These are phyloP conservation scores for Conopomorpha cramerella DNA, from an alignment of 1,140 invertebrate genomes.

Conservation along the genomic window DNA sequence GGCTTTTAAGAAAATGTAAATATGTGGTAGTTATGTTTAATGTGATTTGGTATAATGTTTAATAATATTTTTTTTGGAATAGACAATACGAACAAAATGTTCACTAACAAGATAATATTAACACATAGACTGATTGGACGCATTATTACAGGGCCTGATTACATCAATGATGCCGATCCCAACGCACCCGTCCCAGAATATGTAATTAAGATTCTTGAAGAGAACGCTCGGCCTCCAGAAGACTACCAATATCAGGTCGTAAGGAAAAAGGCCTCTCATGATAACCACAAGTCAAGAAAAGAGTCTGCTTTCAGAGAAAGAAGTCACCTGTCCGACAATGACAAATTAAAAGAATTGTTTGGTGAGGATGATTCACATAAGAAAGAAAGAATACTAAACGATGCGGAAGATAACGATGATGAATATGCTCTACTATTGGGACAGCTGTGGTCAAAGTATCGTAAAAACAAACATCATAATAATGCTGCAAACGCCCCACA, in stretches of 20 bases:
- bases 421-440: conserved; percentile 62
- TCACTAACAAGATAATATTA: too few species aligned
- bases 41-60: not conserved
- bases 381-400: too few species aligned
- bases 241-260: conserved; percentile 44
- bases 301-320: conserved; percentile 62
- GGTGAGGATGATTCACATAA: too few species aligned
- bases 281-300: conserved; percentile 14
- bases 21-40: too few species aligned
- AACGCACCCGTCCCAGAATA: conserved; percentile 30
- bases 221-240: conserved; percentile 24
- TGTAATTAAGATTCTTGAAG: conserved; percentile 33
- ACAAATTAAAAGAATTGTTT: conserved; percentile 62
- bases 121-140: too few species aligned
- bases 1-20: too few species aligned
- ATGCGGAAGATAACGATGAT: conserved; percentile 47
- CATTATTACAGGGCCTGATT: conserved; percentile 33
- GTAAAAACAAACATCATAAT: conserved; percentile 49
- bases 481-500: conserved; percentile 27
- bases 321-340: conserved; percentile 55
- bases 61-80: not conserved
- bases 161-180: conserved; percentile 29
- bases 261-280: conserved; percentile 31
- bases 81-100: too few species aligned
- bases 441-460: conserved; percentile 66